Evolutionary conservation across 2,888 invertebrate genomes (phyloP).

Genomic region (Cinara cedri): DNA sequence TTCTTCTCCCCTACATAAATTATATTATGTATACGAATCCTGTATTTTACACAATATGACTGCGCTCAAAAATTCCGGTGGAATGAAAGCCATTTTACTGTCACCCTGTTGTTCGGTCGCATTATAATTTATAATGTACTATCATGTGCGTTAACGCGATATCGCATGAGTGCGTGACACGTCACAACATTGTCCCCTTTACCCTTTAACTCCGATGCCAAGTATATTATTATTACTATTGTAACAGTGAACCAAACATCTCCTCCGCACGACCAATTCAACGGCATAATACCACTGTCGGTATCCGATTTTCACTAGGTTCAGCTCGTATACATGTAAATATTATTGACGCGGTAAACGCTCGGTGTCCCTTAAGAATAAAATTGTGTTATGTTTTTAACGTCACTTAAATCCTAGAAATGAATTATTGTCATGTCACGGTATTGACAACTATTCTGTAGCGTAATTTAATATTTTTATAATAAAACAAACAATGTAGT

Average conservation of each 20-base stretch:
- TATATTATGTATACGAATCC: no score
- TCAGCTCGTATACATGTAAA: no score
- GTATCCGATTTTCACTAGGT: neutral
- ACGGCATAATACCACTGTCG: neutral
- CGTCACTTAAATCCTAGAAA: neutral
- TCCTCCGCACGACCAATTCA: neutral
- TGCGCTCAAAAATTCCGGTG: no score
- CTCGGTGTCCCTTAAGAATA: neutral
- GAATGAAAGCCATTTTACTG: neutral
- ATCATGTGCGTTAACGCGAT: neutral
- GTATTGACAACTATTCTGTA: neutral
- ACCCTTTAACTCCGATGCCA: neutral
- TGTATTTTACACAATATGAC: no score
- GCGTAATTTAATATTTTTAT: neutral
- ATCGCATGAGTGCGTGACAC: conserved; percentile 23
- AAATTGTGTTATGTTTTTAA: no score
- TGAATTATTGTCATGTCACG: conserved; percentile 1
- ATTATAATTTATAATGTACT: neutral
- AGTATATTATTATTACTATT: no score
- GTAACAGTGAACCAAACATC: neutral
- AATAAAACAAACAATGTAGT: neutral
- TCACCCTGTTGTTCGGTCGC: neutral
- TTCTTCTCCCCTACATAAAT: no score
- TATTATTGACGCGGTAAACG: neutral
- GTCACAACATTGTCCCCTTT: neutral